Evolutionary conservation across 2,888 invertebrate genomes (phyloP), one percentile per base, ranked within the genome.

Genomic region (Frankliniella fusca): DNA sequence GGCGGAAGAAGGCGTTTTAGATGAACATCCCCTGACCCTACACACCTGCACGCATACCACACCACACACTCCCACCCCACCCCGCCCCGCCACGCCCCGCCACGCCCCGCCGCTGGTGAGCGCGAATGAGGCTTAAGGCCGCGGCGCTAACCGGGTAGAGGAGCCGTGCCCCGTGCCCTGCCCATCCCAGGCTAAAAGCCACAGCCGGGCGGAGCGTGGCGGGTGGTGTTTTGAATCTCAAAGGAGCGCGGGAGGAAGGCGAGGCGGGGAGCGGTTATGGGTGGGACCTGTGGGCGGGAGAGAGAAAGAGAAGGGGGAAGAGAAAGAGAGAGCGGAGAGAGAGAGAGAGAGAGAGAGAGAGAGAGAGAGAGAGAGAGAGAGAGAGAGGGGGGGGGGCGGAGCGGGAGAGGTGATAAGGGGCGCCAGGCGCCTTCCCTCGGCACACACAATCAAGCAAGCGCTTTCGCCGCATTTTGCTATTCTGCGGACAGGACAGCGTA

Each of bases 211-310:
- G n/a, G 65, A 18, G 65, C n/a, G 18, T n/a, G 20, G 65, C n/a
- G n/a, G n/a, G 70, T 12, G 70, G 70, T 9, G 70, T 76, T 76
- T 76, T 76, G 70, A 76, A 76, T 76, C 70, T 76, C 70, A 76
- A 76, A 76, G 27, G 70, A 9, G 23, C 70, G 9, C 10, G 61
- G 54, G 23, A 70, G 11, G 70, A 0, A 10, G 11, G 70, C 12
- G 38, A 38, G 23, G 70, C 23, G 70, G 23, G 70, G 70, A 50
- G 70, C 11, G 54, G 15, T 11, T 15, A 12, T 15, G 54, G 54
- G 38, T 5, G 38, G 38, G 38, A 38, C 38, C 5, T 38, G 38
- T 5, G 38, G 38, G 2, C 38, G 38, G 38, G 38, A 54, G 18
- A 8, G 38, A 38, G 38, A 5, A 50, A 50, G 15, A 15, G 50